phyloP scores from a whole-genome alignment of 1,140 invertebrate genomes.

The Drosophila elegans region DNA sequence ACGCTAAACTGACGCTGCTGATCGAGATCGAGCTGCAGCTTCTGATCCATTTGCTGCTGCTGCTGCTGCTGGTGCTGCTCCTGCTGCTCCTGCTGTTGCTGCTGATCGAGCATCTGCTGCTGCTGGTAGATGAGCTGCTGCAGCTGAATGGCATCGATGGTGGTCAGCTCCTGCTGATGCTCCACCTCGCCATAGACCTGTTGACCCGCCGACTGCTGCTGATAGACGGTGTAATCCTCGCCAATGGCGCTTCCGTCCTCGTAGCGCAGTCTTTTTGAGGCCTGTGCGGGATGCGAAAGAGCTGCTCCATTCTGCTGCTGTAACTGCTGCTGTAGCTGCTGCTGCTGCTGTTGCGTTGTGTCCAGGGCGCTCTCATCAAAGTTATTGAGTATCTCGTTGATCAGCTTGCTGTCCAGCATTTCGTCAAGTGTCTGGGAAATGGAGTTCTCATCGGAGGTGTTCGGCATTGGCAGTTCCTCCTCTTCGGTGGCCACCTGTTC shows the following conservation, averaged over 20 bases:
- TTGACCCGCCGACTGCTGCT: slow-evolving; percentile 45
- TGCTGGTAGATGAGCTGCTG: slow-evolving; percentile 76
- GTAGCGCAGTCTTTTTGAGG: slow-evolving; percentile 69
- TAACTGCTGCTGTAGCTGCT: slow-evolving; percentile 25
- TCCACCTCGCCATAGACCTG: slow-evolving; percentile 55
- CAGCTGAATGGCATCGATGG: slow-evolving; percentile 75
- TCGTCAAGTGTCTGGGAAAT: slow-evolving; percentile 77
- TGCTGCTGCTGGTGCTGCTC: slow-evolving; percentile 57
- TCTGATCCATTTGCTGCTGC: slow-evolving; percentile 39
- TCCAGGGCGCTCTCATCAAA: slow-evolving; percentile 79
- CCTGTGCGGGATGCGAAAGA: slow-evolving; percentile 39
- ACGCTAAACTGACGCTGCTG: slow-evolving; percentile 65
- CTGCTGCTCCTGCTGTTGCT: slow-evolving; percentile 61
- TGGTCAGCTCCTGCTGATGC: slow-evolving; percentile 56
- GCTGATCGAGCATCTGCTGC: slow-evolving; percentile 68
- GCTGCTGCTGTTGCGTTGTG: slow-evolving; percentile 56
- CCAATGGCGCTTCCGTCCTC: slow-evolving; percentile 56
- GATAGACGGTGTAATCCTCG: slow-evolving; percentile 57
- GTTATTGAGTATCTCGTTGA: slow-evolving; percentile 77
- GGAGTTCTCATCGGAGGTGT: slow-evolving; percentile 76
- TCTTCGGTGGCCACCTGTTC: slow-evolving; percentile 49
- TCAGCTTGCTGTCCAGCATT: slow-evolving; percentile 80
- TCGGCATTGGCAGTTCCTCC: slow-evolving; percentile 68
- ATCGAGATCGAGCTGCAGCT: slow-evolving; percentile 49
- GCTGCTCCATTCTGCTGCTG: slow-evolving; percentile 31